phyloP scores from a whole-genome alignment of 2,113 vertebrate genomes.

The Cromileptes altivelis region DNA sequence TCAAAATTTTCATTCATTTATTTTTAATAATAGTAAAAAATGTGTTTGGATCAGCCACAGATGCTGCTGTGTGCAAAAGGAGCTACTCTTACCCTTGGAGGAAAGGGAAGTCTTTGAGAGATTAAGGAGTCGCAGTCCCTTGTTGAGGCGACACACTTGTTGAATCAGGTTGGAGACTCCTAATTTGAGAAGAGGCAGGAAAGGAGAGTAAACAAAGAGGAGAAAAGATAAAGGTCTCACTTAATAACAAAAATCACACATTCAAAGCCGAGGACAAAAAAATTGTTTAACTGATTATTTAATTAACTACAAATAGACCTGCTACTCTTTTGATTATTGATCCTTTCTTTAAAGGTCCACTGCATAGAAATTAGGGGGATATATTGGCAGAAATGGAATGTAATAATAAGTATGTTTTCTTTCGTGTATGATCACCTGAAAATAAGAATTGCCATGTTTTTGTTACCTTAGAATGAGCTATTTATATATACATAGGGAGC shows the following conservation, averaged over 20 bases:
- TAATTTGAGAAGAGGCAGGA: slow-evolving; percentile 43
- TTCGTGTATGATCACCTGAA: too few relatives aligned
- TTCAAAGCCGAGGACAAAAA: not conserved
- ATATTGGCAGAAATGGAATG: too few relatives aligned
- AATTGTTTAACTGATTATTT: too few relatives aligned
- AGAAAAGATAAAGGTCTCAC: not conserved
- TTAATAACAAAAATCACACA: slow-evolving; percentile 2
- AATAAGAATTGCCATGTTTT: too few relatives aligned
- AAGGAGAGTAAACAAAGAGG: not conserved
- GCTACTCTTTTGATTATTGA: not conserved
- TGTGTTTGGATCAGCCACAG: slow-evolving; percentile 46
- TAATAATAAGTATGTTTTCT: too few relatives aligned
- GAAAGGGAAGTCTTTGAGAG: slow-evolving; percentile 92
- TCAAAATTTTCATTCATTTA: not conserved
- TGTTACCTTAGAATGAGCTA: too few relatives aligned
- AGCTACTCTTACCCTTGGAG: slow-evolving; percentile 85
- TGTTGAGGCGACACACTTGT: slow-evolving; percentile 91
- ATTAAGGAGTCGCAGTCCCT: slow-evolving; percentile 91
- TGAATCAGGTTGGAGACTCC: slow-evolving; percentile 91
- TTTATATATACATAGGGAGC: too few relatives aligned
- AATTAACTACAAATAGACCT: not conserved
- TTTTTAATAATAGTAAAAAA: not conserved
- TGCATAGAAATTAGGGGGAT: too few relatives aligned
- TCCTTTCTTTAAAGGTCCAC: too few relatives aligned
- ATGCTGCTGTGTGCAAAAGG: slow-evolving; percentile 47